Conservation (phyloP, 2,797 vertebrate species). For the Ficedula albicollis region DNA sequence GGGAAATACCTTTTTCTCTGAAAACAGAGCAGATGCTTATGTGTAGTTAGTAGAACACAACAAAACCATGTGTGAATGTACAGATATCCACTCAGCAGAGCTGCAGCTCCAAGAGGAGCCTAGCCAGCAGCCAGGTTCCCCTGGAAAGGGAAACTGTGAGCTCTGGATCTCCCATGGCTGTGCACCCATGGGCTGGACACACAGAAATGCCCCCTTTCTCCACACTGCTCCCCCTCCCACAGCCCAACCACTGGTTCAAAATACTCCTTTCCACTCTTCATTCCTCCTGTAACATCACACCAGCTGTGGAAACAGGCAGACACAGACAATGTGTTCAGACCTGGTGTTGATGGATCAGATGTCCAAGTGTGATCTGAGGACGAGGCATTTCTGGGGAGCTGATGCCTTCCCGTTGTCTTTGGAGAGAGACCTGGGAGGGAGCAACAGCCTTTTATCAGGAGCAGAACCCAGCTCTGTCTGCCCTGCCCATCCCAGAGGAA, state of each 20-base stretch:
- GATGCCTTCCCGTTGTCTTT: not conserved
- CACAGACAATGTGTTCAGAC: rapidly evolving
- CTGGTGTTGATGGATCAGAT: not conserved
- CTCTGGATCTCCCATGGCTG: not conserved
- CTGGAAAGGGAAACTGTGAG: not conserved
- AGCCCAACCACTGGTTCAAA: rapidly evolving
- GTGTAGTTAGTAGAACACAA: not conserved
- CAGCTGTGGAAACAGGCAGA: not conserved
- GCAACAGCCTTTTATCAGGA: not conserved
- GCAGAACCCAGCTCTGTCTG: not conserved
- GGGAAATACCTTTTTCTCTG: not conserved
- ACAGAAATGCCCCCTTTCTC: not conserved
- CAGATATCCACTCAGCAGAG: not conserved
- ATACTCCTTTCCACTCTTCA: rapidly evolving
- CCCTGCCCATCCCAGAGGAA: not conserved
- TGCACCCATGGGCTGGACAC: rapidly evolving
- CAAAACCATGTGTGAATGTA: not conserved
- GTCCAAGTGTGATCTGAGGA: not conserved
- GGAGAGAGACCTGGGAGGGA: not conserved
- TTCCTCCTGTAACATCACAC: not conserved
- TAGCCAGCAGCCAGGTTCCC: rapidly evolving
- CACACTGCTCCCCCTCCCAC: not conserved
- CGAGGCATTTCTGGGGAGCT: rapidly evolving
- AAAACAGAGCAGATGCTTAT: not conserved
- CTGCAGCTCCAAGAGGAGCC: not conserved